Percentiles rank a stretch among this genome's conserved stretches.
These are phyloP conservation scores for Hippoglossus stenolepis DNA, from an alignment of 2,113 vertebrate genomes.

Conservation along the genomic window DNA sequence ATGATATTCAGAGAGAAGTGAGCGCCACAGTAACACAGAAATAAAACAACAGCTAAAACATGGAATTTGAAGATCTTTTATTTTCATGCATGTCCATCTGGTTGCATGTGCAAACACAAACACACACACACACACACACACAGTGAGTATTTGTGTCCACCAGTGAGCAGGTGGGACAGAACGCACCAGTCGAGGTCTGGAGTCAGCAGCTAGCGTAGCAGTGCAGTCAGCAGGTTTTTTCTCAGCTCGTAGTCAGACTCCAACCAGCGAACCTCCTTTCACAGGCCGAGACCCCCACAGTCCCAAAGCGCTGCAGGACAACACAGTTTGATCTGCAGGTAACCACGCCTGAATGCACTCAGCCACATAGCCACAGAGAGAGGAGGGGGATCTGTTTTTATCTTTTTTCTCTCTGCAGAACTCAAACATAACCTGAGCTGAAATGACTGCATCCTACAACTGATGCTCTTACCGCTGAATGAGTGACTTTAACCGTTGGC, in stretches of 20 bases:
- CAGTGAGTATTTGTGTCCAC: constrained; percentile 6
- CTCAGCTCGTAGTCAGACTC: constrained; percentile 50
- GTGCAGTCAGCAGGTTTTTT: constrained; percentile 66
- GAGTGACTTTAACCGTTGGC: too few relatives aligned
- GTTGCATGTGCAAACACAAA: too few relatives aligned
- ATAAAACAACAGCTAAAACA: too few relatives aligned
- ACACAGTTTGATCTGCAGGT: neutral
- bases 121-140: neutral
- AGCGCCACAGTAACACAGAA: too few relatives aligned
- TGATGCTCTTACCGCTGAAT: too few relatives aligned
- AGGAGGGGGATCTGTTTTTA: neutral
- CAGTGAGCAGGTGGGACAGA: constrained; percentile 61
- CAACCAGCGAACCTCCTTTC: constrained; percentile 62
- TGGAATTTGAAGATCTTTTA: too few relatives aligned
- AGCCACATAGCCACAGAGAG: too few relatives aligned
- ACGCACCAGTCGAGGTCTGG: constrained; percentile 45
- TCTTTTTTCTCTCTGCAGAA: neutral
- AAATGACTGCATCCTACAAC: neutral
- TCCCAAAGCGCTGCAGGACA: constrained; percentile 5
- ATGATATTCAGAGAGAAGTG: too few relatives aligned
- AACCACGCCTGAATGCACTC: too few relatives aligned
- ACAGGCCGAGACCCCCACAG: constrained; percentile 29
- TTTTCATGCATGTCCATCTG: too few relatives aligned
- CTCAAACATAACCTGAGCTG: constrained; percentile 23
- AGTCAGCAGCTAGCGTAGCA: constrained; percentile 69